A percentile compares a stretch with the other conserved stretches of the same genome.
Conservation (phyloP, 2,888 invertebrate genomes). For the Ceraclea dissimilis region DNA sequence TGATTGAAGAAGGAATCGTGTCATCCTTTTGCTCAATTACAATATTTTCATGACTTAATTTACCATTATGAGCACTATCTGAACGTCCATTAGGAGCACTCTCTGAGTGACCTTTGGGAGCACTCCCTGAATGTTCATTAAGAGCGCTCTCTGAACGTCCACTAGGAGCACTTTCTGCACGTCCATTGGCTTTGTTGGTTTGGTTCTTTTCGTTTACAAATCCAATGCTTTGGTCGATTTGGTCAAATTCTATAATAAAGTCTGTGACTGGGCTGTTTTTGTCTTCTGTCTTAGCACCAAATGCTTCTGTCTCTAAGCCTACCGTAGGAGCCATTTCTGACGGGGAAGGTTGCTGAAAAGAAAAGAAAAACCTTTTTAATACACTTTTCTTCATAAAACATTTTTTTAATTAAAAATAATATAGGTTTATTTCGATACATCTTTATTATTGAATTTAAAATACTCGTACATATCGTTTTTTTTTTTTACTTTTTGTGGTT, state of each 20-base stretch:
- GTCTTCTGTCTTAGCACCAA: neutral
- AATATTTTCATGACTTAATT: neutral
- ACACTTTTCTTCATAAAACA: too few relatives aligned
- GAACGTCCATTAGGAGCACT: neutral
- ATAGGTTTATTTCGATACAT: too few relatives aligned
- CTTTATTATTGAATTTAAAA: too few relatives aligned
- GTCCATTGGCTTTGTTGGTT: neutral
- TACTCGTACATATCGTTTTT: too few relatives aligned
- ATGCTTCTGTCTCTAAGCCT: neutral
- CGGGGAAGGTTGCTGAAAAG: neutral
- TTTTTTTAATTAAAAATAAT: too few relatives aligned
- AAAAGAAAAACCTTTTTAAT: neutral
- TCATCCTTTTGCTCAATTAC: neutral
- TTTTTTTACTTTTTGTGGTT: too few relatives aligned
- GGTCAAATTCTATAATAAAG: neutral
- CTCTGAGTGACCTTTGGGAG: neutral
- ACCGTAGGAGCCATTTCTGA: neutral
- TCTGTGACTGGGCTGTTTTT: neutral
- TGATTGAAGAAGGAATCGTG: neutral
- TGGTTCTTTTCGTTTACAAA: neutral
- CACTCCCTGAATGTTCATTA: too few relatives aligned
- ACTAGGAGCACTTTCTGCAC: neutral
- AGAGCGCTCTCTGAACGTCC: neutral
- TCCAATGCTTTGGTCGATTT: neutral
- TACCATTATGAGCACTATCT: too few relatives aligned